Conservation (phyloP, 2,113 vertebrate genomes). For the Mustela nigripes region DNA sequence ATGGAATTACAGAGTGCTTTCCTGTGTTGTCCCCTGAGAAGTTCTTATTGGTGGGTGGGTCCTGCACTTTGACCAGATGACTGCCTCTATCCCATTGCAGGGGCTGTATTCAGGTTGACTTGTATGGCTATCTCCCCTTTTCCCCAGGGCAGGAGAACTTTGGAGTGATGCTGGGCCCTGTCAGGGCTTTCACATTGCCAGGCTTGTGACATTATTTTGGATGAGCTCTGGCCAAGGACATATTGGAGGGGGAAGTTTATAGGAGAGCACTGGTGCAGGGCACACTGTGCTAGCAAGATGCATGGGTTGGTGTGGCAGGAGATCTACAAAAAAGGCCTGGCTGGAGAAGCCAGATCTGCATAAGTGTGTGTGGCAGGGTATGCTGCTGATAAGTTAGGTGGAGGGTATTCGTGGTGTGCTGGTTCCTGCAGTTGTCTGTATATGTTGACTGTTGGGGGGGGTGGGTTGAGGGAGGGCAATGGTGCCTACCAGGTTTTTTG, state of each 20-base stretch:
- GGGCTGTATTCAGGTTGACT: not conserved
- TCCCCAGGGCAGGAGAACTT: not conserved
- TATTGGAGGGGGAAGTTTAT: not conserved
- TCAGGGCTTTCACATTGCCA: not conserved
- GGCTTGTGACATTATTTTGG: not conserved
- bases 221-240: not conserved
- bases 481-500: not conserved
- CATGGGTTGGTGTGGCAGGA: not conserved
- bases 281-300: not conserved
- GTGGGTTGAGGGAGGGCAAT: not conserved
- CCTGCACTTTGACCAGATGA: not conserved
- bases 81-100: not conserved
- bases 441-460: not conserved
- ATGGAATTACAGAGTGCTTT: not conserved
- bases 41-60: not conserved
- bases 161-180: not conserved
- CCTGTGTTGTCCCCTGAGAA: not conserved
- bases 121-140: not conserved
- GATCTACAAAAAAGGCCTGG: not conserved
- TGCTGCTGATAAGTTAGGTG: not conserved
- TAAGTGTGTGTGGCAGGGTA: not conserved
- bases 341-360: not conserved
- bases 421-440: not conserved
- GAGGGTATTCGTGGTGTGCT: not conserved
- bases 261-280: not conserved